Percentiles rank a stretch among this genome's conserved stretches.
Conservation (phyloP, 2,113 vertebrate species). For the Lamprologus ornatipinnis region DNA sequence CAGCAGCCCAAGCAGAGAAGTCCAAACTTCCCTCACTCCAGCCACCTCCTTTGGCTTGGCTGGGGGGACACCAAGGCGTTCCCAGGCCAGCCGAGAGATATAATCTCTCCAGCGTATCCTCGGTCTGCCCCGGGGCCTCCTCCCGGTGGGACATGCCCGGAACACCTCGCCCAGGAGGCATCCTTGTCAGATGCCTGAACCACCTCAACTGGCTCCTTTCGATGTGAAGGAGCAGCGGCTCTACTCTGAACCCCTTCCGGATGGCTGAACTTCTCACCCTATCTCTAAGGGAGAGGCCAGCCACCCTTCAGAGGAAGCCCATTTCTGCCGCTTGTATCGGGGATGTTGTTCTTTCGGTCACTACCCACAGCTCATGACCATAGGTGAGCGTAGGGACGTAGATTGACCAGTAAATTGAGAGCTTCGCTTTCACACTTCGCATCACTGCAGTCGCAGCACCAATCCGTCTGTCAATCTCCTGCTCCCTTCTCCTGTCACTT, state of each 20-base stretch:
- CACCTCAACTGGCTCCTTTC: background rate
- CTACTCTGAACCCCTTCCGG: background rate
- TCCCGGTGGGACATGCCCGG: fast-evolving
- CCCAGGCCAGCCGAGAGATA: background rate
- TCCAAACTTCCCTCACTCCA: background rate
- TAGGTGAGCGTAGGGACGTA: background rate
- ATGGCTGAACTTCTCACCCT: background rate
- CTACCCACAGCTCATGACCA: background rate
- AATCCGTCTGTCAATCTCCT: background rate
- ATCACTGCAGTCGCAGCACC: background rate
- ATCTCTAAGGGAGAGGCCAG: background rate
- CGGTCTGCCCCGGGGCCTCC: background rate
- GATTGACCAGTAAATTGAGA: background rate
- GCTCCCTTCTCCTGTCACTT: background rate
- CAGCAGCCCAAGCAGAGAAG: background rate
- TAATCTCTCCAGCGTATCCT: background rate
- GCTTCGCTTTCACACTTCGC: background rate
- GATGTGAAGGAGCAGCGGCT: background rate
- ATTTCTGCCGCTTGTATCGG: background rate
- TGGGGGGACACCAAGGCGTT: fast-evolving
- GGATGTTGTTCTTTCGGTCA: background rate
- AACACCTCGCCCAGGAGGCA: background rate
- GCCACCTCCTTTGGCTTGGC: background rate
- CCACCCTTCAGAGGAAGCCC: background rate
- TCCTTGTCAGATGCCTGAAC: background rate